These are phyloP conservation scores for Spatula versicolor DNA, from an alignment of 2,797 vertebrate genomes.

Conservation along the genomic window DNA sequence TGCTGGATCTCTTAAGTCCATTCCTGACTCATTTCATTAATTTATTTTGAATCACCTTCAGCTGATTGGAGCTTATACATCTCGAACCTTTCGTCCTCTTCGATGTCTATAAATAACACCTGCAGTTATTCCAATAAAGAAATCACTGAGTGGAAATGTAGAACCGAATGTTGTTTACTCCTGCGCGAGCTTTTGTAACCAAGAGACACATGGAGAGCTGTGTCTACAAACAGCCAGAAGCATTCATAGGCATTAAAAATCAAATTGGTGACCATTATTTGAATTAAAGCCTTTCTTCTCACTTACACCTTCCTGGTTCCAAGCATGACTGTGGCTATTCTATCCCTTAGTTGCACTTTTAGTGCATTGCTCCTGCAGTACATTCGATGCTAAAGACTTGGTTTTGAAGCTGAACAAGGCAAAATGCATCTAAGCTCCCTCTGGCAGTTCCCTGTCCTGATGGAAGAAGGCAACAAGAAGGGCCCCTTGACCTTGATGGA, in stretches of 20 bases:
- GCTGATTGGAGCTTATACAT: slow-evolving; percentile 22
- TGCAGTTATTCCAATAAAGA: slow-evolving; percentile 37
- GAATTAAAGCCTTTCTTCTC: neutral
- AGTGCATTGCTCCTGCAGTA: neutral
- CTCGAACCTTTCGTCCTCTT: neutral
- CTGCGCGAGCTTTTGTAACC: neutral
- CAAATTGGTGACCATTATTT: neutral
- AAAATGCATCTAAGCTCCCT: neutral
- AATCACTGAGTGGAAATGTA: neutral
- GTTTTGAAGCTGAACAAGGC: neutral
- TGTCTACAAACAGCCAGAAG: neutral
- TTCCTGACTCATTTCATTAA: slow-evolving; percentile 37
- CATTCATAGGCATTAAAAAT: neutral
- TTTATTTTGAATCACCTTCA: slow-evolving; percentile 55
- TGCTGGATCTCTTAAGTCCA: neutral
- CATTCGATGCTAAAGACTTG: neutral
- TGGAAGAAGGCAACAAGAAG: neutral
- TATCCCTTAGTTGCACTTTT: neutral
- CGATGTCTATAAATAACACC: slow-evolving; percentile 10
- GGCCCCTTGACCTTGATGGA: neutral
- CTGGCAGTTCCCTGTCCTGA: neutral
- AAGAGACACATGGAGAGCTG: neutral
- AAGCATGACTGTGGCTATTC: neutral
- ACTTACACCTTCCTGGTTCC: neutral
- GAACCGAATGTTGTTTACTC: neutral